phyloP scores from a whole-genome alignment of 2,113 vertebrate genomes.

The Piliocolobus tephrosceles region DNA sequence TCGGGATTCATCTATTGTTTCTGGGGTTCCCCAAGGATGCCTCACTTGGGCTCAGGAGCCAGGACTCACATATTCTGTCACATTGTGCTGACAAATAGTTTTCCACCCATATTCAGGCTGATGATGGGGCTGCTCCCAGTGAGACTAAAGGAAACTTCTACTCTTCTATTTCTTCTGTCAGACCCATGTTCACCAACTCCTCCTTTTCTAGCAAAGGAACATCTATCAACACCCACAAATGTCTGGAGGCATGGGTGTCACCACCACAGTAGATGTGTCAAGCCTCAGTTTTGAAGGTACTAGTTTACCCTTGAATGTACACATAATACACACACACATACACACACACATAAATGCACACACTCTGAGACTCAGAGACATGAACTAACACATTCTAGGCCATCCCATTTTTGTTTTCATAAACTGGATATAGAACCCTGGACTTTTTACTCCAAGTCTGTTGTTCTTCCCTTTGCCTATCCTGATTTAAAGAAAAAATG shows the following conservation, averaged over 20 bases:
- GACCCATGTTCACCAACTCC: not conserved
- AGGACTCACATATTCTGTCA: not conserved
- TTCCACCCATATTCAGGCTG: not conserved
- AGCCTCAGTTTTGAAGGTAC: not conserved
- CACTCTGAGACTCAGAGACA: not conserved
- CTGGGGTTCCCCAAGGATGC: not conserved
- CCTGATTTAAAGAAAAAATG: not conserved
- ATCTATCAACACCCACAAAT: not conserved
- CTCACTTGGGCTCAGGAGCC: not conserved
- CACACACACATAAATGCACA: not conserved
- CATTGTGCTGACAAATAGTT: not conserved
- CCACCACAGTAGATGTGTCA: not conserved
- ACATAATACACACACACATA: not conserved
- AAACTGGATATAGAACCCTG: not conserved
- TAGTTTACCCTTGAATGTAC: not conserved
- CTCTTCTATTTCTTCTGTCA: not conserved
- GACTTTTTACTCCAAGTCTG: not conserved
- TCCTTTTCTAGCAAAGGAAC: not conserved
- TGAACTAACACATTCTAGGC: not conserved
- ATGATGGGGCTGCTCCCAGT: not conserved
- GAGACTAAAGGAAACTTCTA: not conserved
- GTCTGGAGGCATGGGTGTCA: not conserved
- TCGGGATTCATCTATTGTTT: not conserved
- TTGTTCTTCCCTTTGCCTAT: not conserved
- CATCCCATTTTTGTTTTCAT: not conserved